Conservation (phyloP, 2,113 vertebrate species). For the Aspiorhynchus laticeps region DNA sequence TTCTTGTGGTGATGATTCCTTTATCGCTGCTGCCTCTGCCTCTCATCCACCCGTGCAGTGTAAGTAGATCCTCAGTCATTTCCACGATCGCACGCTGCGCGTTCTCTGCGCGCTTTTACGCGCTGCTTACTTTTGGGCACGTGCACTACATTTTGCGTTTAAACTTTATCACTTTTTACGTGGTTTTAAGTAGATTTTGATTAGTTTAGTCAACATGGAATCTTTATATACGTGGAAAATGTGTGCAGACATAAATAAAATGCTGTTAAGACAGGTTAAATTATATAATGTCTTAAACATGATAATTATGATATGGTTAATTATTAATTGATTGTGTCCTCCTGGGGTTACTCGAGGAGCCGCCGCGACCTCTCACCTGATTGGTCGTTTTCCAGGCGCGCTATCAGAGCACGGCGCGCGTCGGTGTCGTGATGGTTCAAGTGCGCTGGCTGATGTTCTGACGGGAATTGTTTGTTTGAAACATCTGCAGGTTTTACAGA, state of each 20-base stretch:
- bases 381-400: constrained; percentile 31
- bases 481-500: constrained; percentile 48
- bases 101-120: constrained; percentile 30
- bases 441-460: background rate
- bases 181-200: background rate
- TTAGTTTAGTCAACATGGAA: background rate
- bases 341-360: background rate
- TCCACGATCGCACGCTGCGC: background rate
- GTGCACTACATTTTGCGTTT: background rate
- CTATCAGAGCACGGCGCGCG: background rate
- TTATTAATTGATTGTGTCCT: background rate
- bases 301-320: background rate
- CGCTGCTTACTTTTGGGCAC: constrained; percentile 2
- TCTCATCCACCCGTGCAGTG: constrained; percentile 87
- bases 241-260: background rate
- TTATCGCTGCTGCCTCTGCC: constrained; percentile 91
- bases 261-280: background rate
- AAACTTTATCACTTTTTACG: background rate
- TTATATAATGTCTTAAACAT: background rate
- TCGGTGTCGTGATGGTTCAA: background rate
- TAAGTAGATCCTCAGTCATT: constrained; percentile 78
- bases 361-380: constrained; percentile 45
- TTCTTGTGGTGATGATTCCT: constrained; percentile 87
- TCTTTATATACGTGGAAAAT: background rate
- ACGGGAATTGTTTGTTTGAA: constrained; percentile 44